Base-by-base conservation (phyloP, 35 echinoderm and acorn worm genomes). In the Acanthaster planci region DNA sequence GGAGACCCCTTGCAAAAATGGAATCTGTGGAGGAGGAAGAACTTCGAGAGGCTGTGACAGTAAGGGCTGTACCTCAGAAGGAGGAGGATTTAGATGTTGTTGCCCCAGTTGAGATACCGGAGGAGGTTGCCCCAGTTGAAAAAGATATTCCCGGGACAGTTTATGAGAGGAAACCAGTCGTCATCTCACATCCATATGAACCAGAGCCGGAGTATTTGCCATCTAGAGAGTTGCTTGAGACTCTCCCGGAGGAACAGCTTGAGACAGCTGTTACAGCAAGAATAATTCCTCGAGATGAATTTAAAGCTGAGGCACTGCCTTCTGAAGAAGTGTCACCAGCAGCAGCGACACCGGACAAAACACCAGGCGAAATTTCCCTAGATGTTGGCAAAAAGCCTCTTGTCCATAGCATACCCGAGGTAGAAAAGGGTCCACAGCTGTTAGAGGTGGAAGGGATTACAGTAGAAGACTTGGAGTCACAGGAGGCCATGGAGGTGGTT, bases 11-110 rank as follows among this genome's bases (percentile, higher is more conserved):
- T 84, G 59, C 29, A 39, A 60, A 84, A 84, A 72, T 72, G 64
- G 64, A 72, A 27, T 72, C 64, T 72, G 64, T 72, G 0, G 64
- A 72, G 64, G 64, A 72, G 34, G 29, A 72, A 34, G 64, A 72
- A 72, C 64, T 72, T 26, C 7, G 64, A 72, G 64, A 72, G 34
- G 64, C 64, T 72, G 64, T 72, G 30, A 23, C 64, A 29, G 64
- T 72, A 14, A 26, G 64, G 64, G 64, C 30, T 72, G 64, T 26
- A 27, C 64, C 64, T 72, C 64, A 26, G 34, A 67, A 76, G 38
- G 87, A 89, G 76, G 78, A 86, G 64, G 55, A 86, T 40, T 64
- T 92, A 72, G 90, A 92, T 40, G 37, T 86, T 72, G 22, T 26
- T 10, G 7, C 64, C 2, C 64, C 78, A 60, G 19, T 86, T 57